Evolutionary conservation across 92 coral and sea anemone species (phyloP).

Genomic region (Parazoanthus atlanticus): DNA sequence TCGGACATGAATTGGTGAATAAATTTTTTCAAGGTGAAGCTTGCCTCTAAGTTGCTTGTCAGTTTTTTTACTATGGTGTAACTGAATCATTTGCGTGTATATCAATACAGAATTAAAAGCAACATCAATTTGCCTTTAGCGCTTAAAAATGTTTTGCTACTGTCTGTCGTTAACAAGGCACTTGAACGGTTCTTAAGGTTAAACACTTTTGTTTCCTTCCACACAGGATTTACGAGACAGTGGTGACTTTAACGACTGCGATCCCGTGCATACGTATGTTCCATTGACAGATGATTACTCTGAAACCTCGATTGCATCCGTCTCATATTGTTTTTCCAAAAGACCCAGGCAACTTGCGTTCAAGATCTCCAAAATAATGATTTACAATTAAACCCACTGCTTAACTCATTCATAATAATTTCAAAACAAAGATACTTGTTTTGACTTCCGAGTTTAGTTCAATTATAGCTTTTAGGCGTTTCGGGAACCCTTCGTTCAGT

Average conservation of each 20-base stretch:
- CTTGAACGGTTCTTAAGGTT: background rate
- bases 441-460: background rate
- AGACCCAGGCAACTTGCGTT: background rate
- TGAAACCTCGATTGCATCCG: background rate
- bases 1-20: conserved; percentile 52
- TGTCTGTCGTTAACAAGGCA: background rate
- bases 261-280: conserved; percentile 40
- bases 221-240: conserved; percentile 41
- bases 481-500: background rate
- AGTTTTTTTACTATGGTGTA: background rate
- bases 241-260: conserved; percentile 31
- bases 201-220: background rate
- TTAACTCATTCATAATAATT: background rate
- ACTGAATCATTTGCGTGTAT: background rate
- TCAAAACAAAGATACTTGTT: background rate
- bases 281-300: background rate
- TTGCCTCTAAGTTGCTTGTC: conserved; percentile 11
- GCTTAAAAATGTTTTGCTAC: background rate
- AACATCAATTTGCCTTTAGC: background rate
- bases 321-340: background rate
- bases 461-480: background rate
- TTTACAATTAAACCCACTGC: background rate
- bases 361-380: background rate
- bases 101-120: too few species aligned
- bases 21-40: conserved; percentile 39